Evolutionary conservation across 53 echinoderm and acorn worm genomes (phyloP), one percentile per base, ranked within the genome.

Genomic region (Luidia sarsii): DNA sequence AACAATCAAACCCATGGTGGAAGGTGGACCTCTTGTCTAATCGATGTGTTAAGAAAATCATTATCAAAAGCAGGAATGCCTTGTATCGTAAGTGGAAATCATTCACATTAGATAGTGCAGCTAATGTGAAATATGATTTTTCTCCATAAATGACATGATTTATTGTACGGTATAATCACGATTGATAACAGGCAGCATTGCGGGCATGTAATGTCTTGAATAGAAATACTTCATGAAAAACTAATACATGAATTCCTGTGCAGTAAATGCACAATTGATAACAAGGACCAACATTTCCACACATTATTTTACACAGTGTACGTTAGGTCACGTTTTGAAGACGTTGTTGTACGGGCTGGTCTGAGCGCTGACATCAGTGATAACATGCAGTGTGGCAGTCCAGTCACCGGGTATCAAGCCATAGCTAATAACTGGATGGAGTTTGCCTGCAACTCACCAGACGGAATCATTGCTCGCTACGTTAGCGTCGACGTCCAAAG

Each of bases 381-480:
- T 4, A 43, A 27, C 4, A 43, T 32, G 9, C 15, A 21, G 39
- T 57, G 56, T 39, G 56, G 39, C 4, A 28, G 39, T 29, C n/a
- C 55, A 22, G 55, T 71, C 8, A 71, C 34, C 35, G 24, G n/a
- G 37, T 35, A 52, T 23, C 35, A 35, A 21, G 15, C 25, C 1
- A 55, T 51, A 55, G 71, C 71, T 8, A 63, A 63, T 36, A 33
- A 63, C 63, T 39, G 56, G 56, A 29, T 74, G 45, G 39, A 55
- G 56, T 74, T 74, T 56, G 38, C 19, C 27, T 56, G 56, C 29
- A 56, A 57, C 33, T 23, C 74, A 19, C 74, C 56, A 1, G 65
- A 65, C 22, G 65, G 65, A 8, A 55, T 71, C 33, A 53, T 35
- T 8, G 71, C 71, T 1, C 71, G 71, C 2, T 71, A 71, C 13